These are phyloP conservation scores for Ceyx margarethae DNA, from an alignment of 2,113 vertebrate species.

Conservation along the genomic window DNA sequence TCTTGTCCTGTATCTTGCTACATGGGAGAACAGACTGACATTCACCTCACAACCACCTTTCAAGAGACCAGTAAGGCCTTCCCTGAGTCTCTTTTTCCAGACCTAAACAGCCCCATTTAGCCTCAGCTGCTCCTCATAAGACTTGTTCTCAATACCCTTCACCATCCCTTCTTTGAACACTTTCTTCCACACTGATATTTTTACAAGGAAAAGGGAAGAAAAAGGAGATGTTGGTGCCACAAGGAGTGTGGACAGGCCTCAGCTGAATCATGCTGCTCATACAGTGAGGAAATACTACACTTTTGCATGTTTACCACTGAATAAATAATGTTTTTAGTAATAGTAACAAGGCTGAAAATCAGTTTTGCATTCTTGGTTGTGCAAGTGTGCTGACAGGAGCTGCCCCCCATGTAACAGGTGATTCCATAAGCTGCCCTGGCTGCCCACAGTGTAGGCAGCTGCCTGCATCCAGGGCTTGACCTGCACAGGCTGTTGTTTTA, in stretches of 20 bases:
- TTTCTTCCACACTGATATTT: not conserved
- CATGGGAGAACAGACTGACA: too few relatives aligned
- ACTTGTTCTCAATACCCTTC: not conserved
- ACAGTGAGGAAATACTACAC: not conserved
- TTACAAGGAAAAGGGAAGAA: not conserved
- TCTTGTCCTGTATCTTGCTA: too few relatives aligned
- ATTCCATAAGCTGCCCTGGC: constrained; percentile 1
- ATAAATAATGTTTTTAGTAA: not conserved
- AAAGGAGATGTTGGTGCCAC: not conserved
- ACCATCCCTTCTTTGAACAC: not conserved
- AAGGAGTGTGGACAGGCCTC: not conserved
- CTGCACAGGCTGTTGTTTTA: constrained; percentile 12
- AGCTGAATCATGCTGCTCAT: not conserved
- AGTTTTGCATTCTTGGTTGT: not conserved
- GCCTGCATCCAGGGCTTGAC: constrained; percentile 15
- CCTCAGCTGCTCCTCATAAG: not conserved
- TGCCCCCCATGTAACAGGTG: constrained; percentile 44
- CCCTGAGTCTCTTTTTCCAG: too few relatives aligned
- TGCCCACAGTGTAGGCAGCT: constrained; percentile 34
- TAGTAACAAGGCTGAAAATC: not conserved
- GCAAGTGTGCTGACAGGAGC: not conserved
- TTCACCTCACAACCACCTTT: too few relatives aligned
- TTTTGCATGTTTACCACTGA: not conserved
- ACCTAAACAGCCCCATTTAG: not conserved
- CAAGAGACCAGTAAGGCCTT: too few relatives aligned